Conservation (phyloP, 2,888 invertebrate genomes). For the Hecatera dysodea region DNA sequence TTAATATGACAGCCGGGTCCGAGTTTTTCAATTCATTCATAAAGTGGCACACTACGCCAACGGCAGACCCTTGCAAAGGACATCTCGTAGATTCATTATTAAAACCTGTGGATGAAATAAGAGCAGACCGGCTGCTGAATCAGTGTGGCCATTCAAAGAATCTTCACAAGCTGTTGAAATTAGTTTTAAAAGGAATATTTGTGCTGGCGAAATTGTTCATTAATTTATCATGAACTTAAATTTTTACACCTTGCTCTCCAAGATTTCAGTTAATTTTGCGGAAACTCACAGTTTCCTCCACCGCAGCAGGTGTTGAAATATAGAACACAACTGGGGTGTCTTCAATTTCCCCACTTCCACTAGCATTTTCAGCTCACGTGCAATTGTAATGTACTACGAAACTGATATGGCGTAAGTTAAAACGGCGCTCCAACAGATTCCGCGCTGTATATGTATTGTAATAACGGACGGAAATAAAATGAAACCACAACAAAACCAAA, state of each 20-base stretch:
- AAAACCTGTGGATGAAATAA: constrained; percentile 57
- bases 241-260: constrained; percentile 72
- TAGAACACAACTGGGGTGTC: constrained; percentile 75
- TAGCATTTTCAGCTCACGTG: constrained; percentile 79
- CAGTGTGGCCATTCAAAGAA: constrained; percentile 66
- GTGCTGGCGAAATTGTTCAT: constrained; percentile 72
- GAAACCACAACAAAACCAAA: constrained; percentile 1
- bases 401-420: constrained; percentile 75
- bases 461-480: constrained; percentile 51
- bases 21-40: constrained; percentile 44
- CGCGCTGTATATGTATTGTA: constrained; percentile 58
- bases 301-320: constrained; percentile 79
- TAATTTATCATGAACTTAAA: constrained; percentile 76
- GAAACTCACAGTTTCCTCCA: constrained; percentile 70
- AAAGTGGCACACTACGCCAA: constrained; percentile 44
- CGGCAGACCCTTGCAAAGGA: constrained; percentile 44
- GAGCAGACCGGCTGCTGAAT: constrained; percentile 53
- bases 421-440: constrained; percentile 69
- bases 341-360: constrained; percentile 76
- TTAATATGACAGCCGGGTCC: constrained; percentile 41
- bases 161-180: constrained; percentile 68
- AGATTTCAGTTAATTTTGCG: constrained; percentile 79
- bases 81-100: constrained; percentile 60
- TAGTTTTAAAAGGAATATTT: constrained; percentile 73
- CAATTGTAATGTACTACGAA: constrained; percentile 76